These are phyloP conservation scores for Pseudanteris insignis DNA, from an alignment of 2,888 invertebrate species.

Conservation along the genomic window DNA sequence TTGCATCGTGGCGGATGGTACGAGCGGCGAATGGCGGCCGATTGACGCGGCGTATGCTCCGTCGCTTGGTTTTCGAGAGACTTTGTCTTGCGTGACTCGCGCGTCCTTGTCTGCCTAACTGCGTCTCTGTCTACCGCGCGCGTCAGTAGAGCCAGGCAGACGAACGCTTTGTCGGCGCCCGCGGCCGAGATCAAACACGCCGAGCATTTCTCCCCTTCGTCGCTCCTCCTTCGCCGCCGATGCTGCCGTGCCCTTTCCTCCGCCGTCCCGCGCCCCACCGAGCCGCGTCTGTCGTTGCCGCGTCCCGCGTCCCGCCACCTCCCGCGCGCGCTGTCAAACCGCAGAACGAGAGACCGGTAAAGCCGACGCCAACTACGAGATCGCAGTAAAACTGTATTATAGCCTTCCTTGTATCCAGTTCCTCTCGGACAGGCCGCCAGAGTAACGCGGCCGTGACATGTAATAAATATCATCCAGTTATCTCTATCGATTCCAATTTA, in stretches of 20 bases:
- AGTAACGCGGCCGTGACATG: constrained; percentile 44
- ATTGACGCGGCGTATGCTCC: constrained; percentile 17
- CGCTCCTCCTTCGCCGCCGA: constrained; percentile 47
- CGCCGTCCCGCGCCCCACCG: constrained; percentile 13
- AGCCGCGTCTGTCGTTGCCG: constrained; percentile 54
- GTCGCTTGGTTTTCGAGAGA: constrained; percentile 2
- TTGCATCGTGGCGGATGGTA: no score
- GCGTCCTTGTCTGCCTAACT: constrained; percentile 14
- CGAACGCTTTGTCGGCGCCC: constrained; percentile 65
- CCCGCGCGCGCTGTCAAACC: constrained; percentile 34
- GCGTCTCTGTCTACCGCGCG: constrained; percentile 47
- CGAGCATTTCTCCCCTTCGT: constrained; percentile 48
- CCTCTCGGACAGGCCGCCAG: constrained; percentile 42
- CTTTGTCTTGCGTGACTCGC: constrained; percentile 15
- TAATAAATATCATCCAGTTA: constrained; percentile 51
- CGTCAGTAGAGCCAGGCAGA: constrained; percentile 55
- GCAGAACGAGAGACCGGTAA: constrained; percentile 48
- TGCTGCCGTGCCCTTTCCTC: constrained; percentile 45
- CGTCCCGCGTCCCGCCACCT: constrained; percentile 27
- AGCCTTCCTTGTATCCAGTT: constrained; percentile 55
- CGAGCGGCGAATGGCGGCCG: background rate
- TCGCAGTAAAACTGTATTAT: constrained; percentile 61
- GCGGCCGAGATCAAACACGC: constrained; percentile 64
- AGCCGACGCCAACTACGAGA: constrained; percentile 52
- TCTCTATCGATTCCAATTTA: constrained; percentile 48